Evolutionary conservation across 1,140 invertebrate species (phyloP), one percentile per base, ranked within the genome.

Genomic region (Drosophila saltans): DNA sequence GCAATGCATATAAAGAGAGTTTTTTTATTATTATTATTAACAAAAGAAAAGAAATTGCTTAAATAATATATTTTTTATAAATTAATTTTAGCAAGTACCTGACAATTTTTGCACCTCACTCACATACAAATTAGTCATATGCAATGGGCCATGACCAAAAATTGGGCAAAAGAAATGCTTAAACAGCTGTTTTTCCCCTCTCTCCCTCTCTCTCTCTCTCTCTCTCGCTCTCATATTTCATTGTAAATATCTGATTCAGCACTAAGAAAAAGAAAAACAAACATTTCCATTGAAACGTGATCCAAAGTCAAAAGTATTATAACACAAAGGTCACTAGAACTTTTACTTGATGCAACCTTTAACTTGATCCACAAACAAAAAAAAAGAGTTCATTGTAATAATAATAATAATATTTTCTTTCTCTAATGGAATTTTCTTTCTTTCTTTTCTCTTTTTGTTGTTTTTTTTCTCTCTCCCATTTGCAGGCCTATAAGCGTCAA

Each of bases 401-500:
- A 52, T 52, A 36, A 36, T 36, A 36, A 36, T 0, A 36, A 36
- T 7, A 7, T 36, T 36, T 36, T 36, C 33, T 36, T 36, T 5
- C 33, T 4, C 6, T 36, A 4, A 36, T 36, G 33, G 33, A 7
- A 7, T 36, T 36, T 36, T n/a, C 1, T 39, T 43, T 21, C n/a
- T 56, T 36, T 45, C 9, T 60, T 72, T 64, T 64, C 60, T 69
- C 6, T 9, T 11, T 63, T 55, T 3, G 2, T 40, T 33, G 36
- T 8, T 21, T 9, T 8, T 59, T 41, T 63, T 26, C 41, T 36
- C 30, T 21, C 11, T 71, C 84, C 93, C 93, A 0, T 41, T 63
- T 26, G 40, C 93, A 97, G 96, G 96, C 96, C 21, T 97, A 97
- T 93, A 96, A 92, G 48, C 92, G 93, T 40, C 94, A 94, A 79